phyloP scores from a whole-genome alignment of 2,113 vertebrate genomes.

The Chionis minor region DNA sequence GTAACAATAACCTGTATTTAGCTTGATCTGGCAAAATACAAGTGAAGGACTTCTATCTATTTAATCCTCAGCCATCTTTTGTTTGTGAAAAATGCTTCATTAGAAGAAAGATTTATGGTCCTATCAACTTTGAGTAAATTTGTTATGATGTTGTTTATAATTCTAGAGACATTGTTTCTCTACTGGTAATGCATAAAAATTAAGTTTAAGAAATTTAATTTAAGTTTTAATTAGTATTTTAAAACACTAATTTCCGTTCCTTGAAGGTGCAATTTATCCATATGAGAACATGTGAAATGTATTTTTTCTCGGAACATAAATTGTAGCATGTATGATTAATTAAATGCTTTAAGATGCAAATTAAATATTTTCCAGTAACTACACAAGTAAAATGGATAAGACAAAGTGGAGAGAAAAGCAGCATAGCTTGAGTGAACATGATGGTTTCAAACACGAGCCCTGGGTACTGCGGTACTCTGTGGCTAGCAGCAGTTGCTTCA shows the following conservation, averaged over 20 bases:
- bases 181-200: slow-evolving; percentile 35
- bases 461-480: not conserved
- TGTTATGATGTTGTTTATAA: not conserved
- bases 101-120: slow-evolving; percentile 31
- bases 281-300: not conserved
- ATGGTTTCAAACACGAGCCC: not conserved
- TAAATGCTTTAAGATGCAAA: slow-evolving; percentile 30
- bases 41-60: not conserved
- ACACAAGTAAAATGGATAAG: not conserved
- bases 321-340: not conserved
- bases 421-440: not conserved
- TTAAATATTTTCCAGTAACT: slow-evolving; percentile 18
- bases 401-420: not conserved
- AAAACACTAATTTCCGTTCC: slow-evolving; percentile 13
- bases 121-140: not conserved
- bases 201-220: slow-evolving; percentile 40
- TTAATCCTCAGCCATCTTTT: not conserved
- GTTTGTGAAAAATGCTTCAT: slow-evolving; percentile 16
- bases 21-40: not conserved
- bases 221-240: slow-evolving; percentile 53
- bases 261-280: slow-evolving; percentile 26
- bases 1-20: not conserved
- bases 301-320: slow-evolving; percentile 10
- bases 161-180: slow-evolving; percentile 33
- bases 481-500: not conserved